A percentile compares a stretch with the other conserved stretches of the same genome.
phyloP scores from a whole-genome alignment of 1,140 invertebrate species.

The Cyclina sinensis region DNA sequence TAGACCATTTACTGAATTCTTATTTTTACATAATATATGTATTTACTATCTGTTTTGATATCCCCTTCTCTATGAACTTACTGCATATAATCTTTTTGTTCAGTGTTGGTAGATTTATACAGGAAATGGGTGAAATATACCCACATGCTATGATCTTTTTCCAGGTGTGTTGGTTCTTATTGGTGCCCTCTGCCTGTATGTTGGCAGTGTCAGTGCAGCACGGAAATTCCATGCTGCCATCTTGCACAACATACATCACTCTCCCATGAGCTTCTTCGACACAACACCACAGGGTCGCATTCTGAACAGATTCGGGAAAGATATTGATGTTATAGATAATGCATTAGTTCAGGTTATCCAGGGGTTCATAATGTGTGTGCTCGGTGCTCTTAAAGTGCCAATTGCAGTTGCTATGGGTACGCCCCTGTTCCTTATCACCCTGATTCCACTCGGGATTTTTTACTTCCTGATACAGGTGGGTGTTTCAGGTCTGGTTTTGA shows the following conservation, averaged over 20 bases:
- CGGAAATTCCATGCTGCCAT: slow-evolving; percentile 92
- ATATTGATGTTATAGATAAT: slow-evolving; percentile 82
- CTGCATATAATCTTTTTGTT: no score
- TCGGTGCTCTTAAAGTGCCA: slow-evolving; percentile 68
- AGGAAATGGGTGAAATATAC: no score
- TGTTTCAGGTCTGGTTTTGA: no score
- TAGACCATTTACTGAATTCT: no score
- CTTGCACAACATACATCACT: slow-evolving; percentile 88
- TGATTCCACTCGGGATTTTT: slow-evolving; percentile 94
- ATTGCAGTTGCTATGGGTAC: slow-evolving; percentile 73
- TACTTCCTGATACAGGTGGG: slow-evolving; percentile 94
- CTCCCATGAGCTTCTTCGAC: slow-evolving; percentile 83
- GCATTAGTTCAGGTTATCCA: slow-evolving; percentile 74
- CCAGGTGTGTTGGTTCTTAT: slow-evolving; percentile 91
- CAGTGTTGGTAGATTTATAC: no score
- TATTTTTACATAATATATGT: no score
- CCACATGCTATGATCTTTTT: slow-evolving; percentile 81
- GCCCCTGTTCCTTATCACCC: slow-evolving; percentile 93
- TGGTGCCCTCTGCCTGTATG: slow-evolving; percentile 64
- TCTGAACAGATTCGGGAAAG: slow-evolving; percentile 85
- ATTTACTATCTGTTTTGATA: no score
- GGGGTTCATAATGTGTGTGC: slow-evolving; percentile 69
- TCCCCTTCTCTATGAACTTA: no score
- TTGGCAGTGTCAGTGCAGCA: slow-evolving; percentile 89
- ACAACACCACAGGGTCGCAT: slow-evolving; percentile 81